Percentiles rank a stretch among this genome's conserved stretches.
Evolutionary conservation across 2,113 vertebrate species (phyloP).

Genomic region (Oceanites oceanicus): DNA sequence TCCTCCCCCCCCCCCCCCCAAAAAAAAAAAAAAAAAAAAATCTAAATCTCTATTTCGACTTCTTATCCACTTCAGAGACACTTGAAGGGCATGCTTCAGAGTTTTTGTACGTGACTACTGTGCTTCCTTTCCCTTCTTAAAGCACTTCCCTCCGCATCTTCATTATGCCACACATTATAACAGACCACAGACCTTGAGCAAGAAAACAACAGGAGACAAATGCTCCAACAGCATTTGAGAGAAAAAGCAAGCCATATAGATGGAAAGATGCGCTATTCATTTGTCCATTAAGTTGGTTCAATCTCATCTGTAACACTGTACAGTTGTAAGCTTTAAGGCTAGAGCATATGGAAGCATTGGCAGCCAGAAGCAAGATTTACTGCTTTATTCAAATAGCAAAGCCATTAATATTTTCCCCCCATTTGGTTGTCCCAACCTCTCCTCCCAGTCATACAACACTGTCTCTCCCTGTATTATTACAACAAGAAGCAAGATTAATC

Average conservation of each 20-base stretch:
- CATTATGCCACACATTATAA: not conserved
- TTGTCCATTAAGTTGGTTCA: not conserved
- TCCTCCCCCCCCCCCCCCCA: too few relatives aligned
- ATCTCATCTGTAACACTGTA: not conserved
- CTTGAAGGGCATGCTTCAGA: not conserved
- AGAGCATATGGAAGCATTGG: not conserved
- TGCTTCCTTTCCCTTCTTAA: not conserved
- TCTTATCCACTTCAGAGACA: not conserved
- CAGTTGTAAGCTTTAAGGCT: not conserved
- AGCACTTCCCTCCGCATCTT: not conserved
- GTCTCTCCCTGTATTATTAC: not conserved
- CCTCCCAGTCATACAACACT: not conserved
- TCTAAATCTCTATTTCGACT: not conserved
- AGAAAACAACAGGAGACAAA: not conserved
- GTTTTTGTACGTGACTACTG: not conserved
- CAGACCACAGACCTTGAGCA: not conserved
- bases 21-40: too few relatives aligned
- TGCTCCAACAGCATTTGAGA: not conserved
- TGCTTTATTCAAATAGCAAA: not conserved
- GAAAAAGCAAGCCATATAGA: not conserved
- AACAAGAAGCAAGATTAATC: not conserved
- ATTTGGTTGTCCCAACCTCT: not conserved
- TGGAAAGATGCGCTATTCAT: not conserved
- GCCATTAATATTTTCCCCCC: not conserved
- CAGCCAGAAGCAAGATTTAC: not conserved